Evolutionary conservation across 2,888 invertebrate genomes (phyloP), one percentile per base, ranked within the genome.

Genomic region (Dorcus parallelipipedus): DNA sequence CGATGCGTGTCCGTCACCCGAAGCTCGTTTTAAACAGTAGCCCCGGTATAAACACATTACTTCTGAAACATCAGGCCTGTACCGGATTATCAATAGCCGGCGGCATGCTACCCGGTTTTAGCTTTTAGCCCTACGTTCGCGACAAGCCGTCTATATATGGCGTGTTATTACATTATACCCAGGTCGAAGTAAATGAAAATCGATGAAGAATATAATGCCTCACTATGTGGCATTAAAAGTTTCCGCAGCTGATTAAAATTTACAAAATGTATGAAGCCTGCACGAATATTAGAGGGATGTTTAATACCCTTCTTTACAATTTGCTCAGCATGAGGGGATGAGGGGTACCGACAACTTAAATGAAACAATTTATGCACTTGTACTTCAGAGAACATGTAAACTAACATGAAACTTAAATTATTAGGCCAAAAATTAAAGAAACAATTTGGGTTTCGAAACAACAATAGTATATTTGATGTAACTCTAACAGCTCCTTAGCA

Each of bases 1-100:
- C 64, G 50, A 53, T 54, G 49, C 52, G 53, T 62, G 62, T 58
- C 60, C 59, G 54, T 62, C 59, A 62, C 54, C 56, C 54, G 54
- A 33, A 39, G 41, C 49, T 54, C 58, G 47, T 50, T 59, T 61
- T 61, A 61, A 52, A 62, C 55, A 49, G 57, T 47, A 60, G 54
- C 33, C 41, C 20, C 52, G 56, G 41, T 52, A 58, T 60, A 59
- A 63, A 60, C 63, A 58, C 61, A 58, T 63, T 62, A 58, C 54
- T 57, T 60, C 56, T 49, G 52, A 56, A 58, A 55, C 62, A 60
- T 56, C 59, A 58, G 56, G 60, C 52, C 54, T 42, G 51, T 54
- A 64, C 60, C 61, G 59, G 62, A 62, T 64, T 64, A 62, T 62
- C 61, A 54, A 56, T 52, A 51, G 51, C 54, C 56, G 52, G 41